Evolutionary conservation across 2,113 vertebrate genomes (phyloP).

Genomic region (Nymphicus hollandicus): DNA sequence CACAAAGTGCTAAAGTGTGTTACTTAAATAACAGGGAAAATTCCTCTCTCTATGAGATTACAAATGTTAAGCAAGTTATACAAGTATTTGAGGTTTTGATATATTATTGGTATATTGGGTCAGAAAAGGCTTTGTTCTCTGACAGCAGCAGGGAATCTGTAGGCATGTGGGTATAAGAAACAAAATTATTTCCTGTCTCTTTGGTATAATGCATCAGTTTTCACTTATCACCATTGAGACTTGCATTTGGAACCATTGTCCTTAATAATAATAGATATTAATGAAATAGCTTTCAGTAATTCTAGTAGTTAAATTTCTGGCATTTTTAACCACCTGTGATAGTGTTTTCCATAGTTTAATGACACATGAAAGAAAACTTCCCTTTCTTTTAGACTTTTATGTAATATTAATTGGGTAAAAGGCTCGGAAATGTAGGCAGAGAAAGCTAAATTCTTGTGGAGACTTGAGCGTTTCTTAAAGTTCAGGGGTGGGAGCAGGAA

Average conservation of each 20-base stretch:
- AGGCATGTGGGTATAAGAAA: not conserved
- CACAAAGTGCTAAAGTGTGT: too few relatives aligned
- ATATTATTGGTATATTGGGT: not conserved
- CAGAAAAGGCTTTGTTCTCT: not conserved
- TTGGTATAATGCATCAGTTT: not conserved
- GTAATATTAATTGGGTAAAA: not conserved
- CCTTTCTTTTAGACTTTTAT: not conserved
- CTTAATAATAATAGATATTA: not conserved
- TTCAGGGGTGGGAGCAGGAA: not conserved
- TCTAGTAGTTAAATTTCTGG: not conserved
- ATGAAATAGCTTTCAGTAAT: not conserved
- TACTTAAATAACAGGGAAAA: not conserved
- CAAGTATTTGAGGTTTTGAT: not conserved
- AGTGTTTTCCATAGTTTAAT: not conserved
- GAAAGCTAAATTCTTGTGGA: not conserved
- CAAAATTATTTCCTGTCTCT: not conserved
- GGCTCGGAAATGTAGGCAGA: not conserved
- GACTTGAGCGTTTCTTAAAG: not conserved
- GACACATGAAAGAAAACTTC: not conserved
- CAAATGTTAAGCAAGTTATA: not conserved
- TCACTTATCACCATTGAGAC: not conserved
- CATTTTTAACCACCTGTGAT: not conserved
- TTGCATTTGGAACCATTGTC: not conserved
- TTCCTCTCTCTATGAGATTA: not conserved
- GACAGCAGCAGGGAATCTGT: not conserved